These are phyloP conservation scores for Sarcophaga bullata DNA, from an alignment of 1,140 invertebrate species.

Conservation along the genomic window DNA sequence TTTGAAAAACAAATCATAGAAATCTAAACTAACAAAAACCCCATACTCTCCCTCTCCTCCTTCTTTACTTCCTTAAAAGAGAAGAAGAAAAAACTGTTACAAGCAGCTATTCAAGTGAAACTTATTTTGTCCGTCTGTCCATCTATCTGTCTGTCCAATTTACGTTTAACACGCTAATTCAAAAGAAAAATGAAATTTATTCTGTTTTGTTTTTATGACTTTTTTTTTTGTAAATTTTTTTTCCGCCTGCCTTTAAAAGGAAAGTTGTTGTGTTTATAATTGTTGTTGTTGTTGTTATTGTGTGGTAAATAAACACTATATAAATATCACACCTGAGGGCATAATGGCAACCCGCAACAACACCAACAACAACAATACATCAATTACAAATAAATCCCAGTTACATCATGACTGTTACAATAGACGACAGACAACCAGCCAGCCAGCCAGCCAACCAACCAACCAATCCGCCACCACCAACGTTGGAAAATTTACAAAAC, in stretches of 20 bases:
- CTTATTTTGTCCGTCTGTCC: background rate
- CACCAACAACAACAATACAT: slow-evolving; percentile 4
- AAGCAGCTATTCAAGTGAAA: background rate
- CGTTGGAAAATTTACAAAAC: background rate
- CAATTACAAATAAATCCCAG: slow-evolving; percentile 27
- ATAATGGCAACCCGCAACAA: background rate
- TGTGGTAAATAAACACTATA: slow-evolving; percentile 21
- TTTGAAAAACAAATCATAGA: background rate
- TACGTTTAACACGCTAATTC: background rate
- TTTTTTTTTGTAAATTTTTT: background rate
- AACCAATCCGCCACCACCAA: background rate
- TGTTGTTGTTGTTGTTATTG: background rate
- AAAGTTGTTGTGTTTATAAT: background rate
- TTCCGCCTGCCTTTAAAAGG: background rate
- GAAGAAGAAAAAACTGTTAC: background rate
- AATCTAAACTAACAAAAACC: background rate
- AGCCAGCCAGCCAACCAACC: no score
- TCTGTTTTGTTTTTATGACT: background rate
- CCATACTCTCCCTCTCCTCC: background rate
- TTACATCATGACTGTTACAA: slow-evolving; percentile 11
- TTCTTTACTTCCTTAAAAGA: background rate
- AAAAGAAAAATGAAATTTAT: slow-evolving; percentile 22
- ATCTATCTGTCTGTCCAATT: background rate
- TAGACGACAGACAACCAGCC: background rate
- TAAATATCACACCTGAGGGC: slow-evolving; percentile 39